Conservation (phyloP, 2,797 vertebrate species). For the Phataginus tricuspis region DNA sequence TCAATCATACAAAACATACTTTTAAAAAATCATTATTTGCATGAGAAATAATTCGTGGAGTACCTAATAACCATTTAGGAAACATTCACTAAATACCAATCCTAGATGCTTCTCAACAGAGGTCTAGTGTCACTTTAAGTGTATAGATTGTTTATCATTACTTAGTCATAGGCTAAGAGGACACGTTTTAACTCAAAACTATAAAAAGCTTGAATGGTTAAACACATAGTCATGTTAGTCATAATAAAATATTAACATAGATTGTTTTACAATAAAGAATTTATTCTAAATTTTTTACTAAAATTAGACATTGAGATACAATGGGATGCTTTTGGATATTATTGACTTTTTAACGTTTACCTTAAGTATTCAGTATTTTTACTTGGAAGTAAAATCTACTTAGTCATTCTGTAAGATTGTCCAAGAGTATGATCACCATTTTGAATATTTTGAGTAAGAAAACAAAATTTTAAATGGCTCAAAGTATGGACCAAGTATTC, state of each 20-base stretch:
- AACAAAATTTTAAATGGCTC: not conserved
- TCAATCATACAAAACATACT: not conserved
- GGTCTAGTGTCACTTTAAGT: not conserved
- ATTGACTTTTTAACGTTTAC: not conserved
- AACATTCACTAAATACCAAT: not conserved
- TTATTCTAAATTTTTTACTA: not conserved
- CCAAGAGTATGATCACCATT: not conserved
- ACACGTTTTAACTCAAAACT: not conserved
- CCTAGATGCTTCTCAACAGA: not conserved
- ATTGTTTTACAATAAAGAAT: not conserved
- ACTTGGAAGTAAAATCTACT: conserved; percentile 17
- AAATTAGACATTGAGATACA: not conserved
- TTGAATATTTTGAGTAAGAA: conserved; percentile 33
- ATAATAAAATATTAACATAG: not conserved
- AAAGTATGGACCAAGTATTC: not conserved
- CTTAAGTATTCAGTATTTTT: not conserved
- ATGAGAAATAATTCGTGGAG: not conserved
- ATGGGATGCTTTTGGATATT: not conserved
- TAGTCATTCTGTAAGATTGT: not conserved
- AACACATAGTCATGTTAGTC: not conserved
- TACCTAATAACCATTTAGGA: not conserved
- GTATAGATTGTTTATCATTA: not conserved
- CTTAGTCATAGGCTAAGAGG: not conserved
- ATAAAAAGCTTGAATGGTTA: not conserved
- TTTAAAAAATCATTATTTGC: not conserved